These are phyloP conservation scores for Sphaeramia orbicularis DNA, from an alignment of 2,797 vertebrate species.

Conservation along the genomic window DNA sequence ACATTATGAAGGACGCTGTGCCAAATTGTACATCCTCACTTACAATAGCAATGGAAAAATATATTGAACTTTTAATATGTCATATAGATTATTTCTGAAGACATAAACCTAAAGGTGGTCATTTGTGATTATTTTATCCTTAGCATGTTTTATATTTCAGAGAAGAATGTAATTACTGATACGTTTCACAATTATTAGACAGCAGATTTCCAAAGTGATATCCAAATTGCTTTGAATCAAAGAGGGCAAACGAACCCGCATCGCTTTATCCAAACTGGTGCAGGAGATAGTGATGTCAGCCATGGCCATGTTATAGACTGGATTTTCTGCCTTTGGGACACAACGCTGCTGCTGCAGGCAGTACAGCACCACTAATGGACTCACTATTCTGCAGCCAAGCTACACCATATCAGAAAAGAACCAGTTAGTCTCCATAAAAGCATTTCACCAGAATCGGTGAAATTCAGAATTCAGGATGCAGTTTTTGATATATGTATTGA, in stretches of 20 bases:
- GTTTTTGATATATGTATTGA: background rate
- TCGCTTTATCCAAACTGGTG: slow-evolving; percentile 93
- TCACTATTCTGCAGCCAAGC: slow-evolving; percentile 95
- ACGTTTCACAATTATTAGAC: background rate
- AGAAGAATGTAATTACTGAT: background rate
- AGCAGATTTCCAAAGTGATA: background rate
- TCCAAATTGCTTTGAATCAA: background rate
- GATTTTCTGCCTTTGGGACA: slow-evolving; percentile 93
- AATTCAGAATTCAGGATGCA: rapidly evolving
- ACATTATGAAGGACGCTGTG: background rate
- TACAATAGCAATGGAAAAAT: no score
- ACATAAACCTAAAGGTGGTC: no score
- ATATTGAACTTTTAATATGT: background rate
- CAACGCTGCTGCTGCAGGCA: slow-evolving; percentile 92
- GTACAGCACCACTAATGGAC: slow-evolving; percentile 94
- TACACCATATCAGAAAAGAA: slow-evolving; percentile 55
- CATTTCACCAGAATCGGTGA: background rate
- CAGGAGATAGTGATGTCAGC: slow-evolving; percentile 92
- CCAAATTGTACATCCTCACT: background rate
- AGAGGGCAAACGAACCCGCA: slow-evolving; percentile 82
- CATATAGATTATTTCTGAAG: background rate
- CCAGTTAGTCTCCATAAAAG: background rate
- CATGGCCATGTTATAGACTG: slow-evolving; percentile 97
- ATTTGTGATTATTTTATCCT: background rate
- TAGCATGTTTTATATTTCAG: background rate